Percentiles rank a stretch among this genome's conserved stretches.
These are phyloP conservation scores for Thunnus albacares DNA, from an alignment of 2,797 vertebrate genomes.

Conservation along the genomic window DNA sequence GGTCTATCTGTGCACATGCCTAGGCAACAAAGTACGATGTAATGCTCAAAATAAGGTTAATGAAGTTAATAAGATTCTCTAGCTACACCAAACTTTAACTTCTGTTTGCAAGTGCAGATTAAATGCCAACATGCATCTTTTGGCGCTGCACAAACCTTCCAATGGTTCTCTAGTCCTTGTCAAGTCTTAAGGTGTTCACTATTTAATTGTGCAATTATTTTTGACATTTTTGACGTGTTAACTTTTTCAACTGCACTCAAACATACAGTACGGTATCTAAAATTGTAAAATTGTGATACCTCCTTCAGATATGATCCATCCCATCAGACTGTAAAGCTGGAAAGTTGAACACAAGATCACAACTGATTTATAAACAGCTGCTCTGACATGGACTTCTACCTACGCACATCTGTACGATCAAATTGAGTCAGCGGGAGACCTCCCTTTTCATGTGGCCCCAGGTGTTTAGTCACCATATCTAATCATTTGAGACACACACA, in stretches of 20 bases:
- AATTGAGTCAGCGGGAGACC: conserved; percentile 1
- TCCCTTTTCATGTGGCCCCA: not conserved
- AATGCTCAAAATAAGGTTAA: not conserved
- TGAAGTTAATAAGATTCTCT: not conserved
- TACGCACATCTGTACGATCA: conserved; percentile 8
- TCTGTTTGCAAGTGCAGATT: not conserved
- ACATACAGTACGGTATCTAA: not conserved
- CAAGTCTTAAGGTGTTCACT: not conserved
- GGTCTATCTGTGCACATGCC: too few relatives aligned
- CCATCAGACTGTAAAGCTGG: not conserved
- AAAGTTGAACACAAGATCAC: conserved; percentile 3
- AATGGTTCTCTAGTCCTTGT: not conserved
- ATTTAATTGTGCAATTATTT: not conserved
- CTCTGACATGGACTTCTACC: conserved; percentile 7
- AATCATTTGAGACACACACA: conserved; percentile 22
- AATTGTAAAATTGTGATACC: not conserved
- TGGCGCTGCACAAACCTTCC: too few relatives aligned
- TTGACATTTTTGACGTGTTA: not conserved
- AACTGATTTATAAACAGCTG: conserved; percentile 7
- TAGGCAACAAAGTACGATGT: too few relatives aligned
- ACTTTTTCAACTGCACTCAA: not conserved
- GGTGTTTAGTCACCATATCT: conserved; percentile 17
- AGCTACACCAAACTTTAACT: not conserved
- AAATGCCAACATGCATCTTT: too few relatives aligned
- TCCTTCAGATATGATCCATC: conserved; percentile 3